Evolutionary conservation across 2,113 vertebrate species (phyloP).

Genomic region (Zootoca vivipara): DNA sequence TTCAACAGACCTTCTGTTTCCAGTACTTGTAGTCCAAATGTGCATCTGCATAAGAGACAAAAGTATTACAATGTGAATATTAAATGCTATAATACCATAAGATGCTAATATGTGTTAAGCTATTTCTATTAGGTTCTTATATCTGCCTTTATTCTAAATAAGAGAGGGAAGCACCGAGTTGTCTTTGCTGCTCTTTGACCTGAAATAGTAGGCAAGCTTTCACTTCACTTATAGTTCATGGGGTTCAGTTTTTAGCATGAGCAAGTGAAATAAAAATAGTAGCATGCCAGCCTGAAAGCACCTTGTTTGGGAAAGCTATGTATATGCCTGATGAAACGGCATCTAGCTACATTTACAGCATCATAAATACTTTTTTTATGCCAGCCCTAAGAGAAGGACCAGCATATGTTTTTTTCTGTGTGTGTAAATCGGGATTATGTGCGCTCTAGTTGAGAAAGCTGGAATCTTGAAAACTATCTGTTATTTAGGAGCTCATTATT

Average conservation of each 20-base stretch:
- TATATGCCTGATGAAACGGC: not conserved
- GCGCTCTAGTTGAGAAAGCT: not conserved
- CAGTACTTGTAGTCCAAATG: not conserved
- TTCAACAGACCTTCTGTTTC: conserved; percentile 3
- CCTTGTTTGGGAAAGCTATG: conserved; percentile 5
- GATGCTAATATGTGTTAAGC: not conserved
- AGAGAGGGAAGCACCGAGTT: not conserved
- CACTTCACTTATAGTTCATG: not conserved
- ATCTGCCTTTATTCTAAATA: conserved; percentile 7
- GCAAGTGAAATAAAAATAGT: conserved; percentile 17
- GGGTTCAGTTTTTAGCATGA: conserved; percentile 13
- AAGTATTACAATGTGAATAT: conserved; percentile 1
- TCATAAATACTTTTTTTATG: not conserved
- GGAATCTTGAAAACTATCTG: not conserved
- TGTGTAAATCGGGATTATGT: not conserved
- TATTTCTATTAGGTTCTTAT: not conserved
- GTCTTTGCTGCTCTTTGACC: conserved; percentile 3
- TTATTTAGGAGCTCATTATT: not conserved
- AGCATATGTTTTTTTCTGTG: not conserved
- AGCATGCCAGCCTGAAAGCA: not conserved
- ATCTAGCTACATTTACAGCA: not conserved
- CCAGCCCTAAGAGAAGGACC: not conserved
- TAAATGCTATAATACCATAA: not conserved
- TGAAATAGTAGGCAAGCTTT: conserved; percentile 17
- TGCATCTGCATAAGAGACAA: not conserved